These are phyloP conservation scores for Zapus hudsonius DNA, from an alignment of 2,113 vertebrate genomes.

Conservation along the genomic window DNA sequence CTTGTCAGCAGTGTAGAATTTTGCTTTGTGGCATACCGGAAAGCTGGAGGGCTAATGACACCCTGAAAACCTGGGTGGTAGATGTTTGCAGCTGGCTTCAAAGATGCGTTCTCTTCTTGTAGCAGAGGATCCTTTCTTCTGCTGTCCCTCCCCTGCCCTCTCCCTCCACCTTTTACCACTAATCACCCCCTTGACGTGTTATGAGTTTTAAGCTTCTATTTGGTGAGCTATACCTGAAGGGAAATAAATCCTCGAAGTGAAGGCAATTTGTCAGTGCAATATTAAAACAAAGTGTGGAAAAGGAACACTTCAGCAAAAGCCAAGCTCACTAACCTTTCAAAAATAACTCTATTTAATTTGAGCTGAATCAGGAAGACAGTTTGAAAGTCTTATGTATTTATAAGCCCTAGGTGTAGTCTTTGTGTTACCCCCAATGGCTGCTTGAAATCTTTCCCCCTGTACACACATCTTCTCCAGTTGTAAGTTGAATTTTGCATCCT, in stretches of 20 bases:
- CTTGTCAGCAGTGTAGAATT: slow-evolving; percentile 6
- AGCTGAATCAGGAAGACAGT: slow-evolving; percentile 44
- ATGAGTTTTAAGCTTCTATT: slow-evolving; percentile 31
- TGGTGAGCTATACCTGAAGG: slow-evolving; percentile 32
- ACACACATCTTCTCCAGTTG: background rate
- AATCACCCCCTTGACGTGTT: slow-evolving; percentile 37
- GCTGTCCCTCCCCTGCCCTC: background rate
- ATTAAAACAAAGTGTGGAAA: slow-evolving; percentile 63
- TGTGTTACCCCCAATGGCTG: slow-evolving; percentile 54
- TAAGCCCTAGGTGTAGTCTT: slow-evolving; percentile 27
- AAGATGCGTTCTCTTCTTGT: slow-evolving; percentile 18
- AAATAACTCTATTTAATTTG: slow-evolving; percentile 71
- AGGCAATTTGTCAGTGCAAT: slow-evolving; percentile 58
- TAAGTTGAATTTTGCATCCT: slow-evolving; percentile 56
- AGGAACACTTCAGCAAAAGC: slow-evolving; percentile 45
- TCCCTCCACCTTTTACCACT: background rate
- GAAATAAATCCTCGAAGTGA: slow-evolving; percentile 40
- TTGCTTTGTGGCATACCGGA: slow-evolving; percentile 12
- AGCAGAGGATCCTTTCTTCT: background rate
- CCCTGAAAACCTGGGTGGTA: slow-evolving; percentile 32
- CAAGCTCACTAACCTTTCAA: slow-evolving; percentile 68
- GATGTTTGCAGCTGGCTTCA: slow-evolving; percentile 16
- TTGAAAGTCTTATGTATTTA: slow-evolving; percentile 47
- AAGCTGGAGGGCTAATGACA: background rate
- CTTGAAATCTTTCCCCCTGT: slow-evolving; percentile 24